Evolutionary conservation across 2,888 invertebrate species (phyloP), one percentile per base, ranked within the genome.

Genomic region (Dysmachus trigonus): DNA sequence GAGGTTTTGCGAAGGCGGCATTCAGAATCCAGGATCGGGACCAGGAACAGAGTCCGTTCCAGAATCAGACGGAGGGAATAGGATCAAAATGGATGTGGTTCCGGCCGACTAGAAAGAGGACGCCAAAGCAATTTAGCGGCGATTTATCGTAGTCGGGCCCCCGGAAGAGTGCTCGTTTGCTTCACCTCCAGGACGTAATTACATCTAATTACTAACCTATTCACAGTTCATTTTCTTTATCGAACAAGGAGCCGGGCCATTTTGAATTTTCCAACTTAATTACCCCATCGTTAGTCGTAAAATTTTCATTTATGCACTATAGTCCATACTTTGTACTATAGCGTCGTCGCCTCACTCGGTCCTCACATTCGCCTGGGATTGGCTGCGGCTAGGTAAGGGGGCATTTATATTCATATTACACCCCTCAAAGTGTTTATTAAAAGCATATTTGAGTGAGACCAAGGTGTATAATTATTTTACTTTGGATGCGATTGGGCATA

Each of bases 241-340:
- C 13, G 47, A 27, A 15, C 27, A 77, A 77, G 77, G 35, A 47
- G 47, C 30, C 27, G 22, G 30, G 41, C n/a, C 41, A 47, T 77
- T 77, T 77, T 77, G 77, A 77, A 27, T 77, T 77, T 77, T 77
- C 62, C 30, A 77, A 77, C 47, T 77, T 77, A 77, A 77, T 77
- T 77, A 27, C 62, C 30, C 41, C 47, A 30, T 77, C 47, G 30
- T 41, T 77, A 15, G 47, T 77, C 38, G 41, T 38, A 41, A 77
- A 47, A 77, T 41, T 41, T 77, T 47, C 77, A 18, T 47, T 77
- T 77, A 77, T 27, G 77, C 62, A 51, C 18, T 18, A n/a, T n/a
- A n/a, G n/a, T n/a, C n/a, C n/a, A n/a, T n/a, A n/a, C n/a, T n/a
- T n/a, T n/a, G n/a, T n/a, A n/a, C n/a, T n/a, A n/a, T n/a, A n/a